Base-by-base conservation (phyloP, 2,888 invertebrate genomes). In the Chouioia cunea region DNA sequence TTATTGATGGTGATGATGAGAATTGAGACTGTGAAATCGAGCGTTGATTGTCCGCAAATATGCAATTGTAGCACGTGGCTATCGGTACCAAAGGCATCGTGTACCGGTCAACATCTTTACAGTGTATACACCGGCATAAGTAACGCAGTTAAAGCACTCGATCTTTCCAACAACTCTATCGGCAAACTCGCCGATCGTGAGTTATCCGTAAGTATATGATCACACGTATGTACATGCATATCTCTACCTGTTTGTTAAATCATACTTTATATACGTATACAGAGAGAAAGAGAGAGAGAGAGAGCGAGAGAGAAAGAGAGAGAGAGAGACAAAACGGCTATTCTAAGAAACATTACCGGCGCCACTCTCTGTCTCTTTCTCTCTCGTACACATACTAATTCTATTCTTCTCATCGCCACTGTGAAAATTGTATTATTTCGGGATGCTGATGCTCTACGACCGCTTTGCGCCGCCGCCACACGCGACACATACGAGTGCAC, bases 161-260 rank as follows among this genome's bases (percentile, higher is more conserved):
- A 85, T 75, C 73, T 85, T 22, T 84, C 81, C 63, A 81, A 82
- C 71, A 86, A 86, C 73, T 79, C 82, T n/a, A 79, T 86, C 69
- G 74, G 79, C 20, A 57, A 75, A 20, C 70, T 86, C 44, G 74
- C 63, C 23, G 78, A 79, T 62, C 75, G 77, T 46, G 82, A 83
- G 56, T 71, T 86, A 8, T 76, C 78, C 76, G 85, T 83, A 77
- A 80, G 80, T 78, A n/a, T 12, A 1, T 36, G 6, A 10, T 36
- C n/a, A 1, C 50, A n/a, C n/a, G n/a, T n/a, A n/a, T 50, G 4
- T 20, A 10, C 18, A 8, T 16, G 1, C 12, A 36, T 10, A 36
- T 10, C 36, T 6, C 36, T 12, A 36, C 36, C 10, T 12, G 36
- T 36, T 36, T 36, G 12, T 36, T 36, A 36, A 12, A n/a, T n/a